A percentile compares a stretch with the other conserved stretches of the same genome.
phyloP scores from a whole-genome alignment of 1,140 invertebrate species.

The Coptotermes formosanus region DNA sequence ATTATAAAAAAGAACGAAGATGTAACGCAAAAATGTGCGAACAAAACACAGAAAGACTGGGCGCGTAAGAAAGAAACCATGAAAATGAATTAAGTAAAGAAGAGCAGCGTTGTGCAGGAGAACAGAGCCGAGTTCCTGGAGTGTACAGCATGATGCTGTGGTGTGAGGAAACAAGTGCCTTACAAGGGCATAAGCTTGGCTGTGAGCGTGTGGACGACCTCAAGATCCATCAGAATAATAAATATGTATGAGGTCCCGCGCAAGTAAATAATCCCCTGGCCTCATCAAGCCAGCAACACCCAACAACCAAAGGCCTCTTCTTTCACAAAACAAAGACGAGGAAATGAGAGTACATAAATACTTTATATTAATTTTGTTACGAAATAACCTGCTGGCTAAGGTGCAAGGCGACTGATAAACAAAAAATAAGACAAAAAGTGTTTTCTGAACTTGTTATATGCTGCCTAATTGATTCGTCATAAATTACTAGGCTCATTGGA shows the following conservation, averaged over 20 bases:
- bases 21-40: not conserved
- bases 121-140: not conserved
- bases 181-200: slow-evolving; percentile 4
- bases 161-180: not conserved
- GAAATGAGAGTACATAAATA: slow-evolving; percentile 2
- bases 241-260: slow-evolving; percentile 11
- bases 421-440: not conserved
- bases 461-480: slow-evolving; percentile 6
- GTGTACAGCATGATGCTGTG: not conserved
- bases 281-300: not conserved
- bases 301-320: not conserved
- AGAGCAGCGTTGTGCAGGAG: not conserved
- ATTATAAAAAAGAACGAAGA: not conserved
- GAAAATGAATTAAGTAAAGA: not conserved
- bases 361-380: not conserved
- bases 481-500: slow-evolving; percentile 12
- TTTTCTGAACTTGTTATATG: not conserved
- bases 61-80: not conserved
- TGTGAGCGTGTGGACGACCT: not conserved
- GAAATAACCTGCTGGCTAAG: not conserved
- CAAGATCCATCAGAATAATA: slow-evolving; percentile 5
- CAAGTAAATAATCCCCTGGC: not conserved
- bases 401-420: not conserved
- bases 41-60: not conserved
- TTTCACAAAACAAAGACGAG: not conserved